Evolutionary conservation across 2,113 vertebrate species (phyloP).

Genomic region (Myodes glareolus): DNA sequence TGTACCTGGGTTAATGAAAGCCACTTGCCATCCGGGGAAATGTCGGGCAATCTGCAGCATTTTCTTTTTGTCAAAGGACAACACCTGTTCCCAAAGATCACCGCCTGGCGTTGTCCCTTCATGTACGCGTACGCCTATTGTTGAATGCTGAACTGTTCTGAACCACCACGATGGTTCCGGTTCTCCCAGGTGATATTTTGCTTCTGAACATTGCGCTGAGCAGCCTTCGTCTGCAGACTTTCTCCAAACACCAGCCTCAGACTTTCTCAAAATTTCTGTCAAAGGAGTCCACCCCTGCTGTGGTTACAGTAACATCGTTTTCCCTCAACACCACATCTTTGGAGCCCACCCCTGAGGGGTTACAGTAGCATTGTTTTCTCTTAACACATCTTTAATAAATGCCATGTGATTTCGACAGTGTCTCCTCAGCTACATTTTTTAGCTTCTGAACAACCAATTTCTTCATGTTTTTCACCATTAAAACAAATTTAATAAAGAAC

Average conservation of each 20-base stretch:
- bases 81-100: constrained; percentile 47
- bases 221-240: not conserved
- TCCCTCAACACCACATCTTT: not conserved
- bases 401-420: not conserved
- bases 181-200: not conserved
- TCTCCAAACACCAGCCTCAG: not conserved
- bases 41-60: not conserved
- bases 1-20: not conserved
- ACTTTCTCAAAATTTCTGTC: not conserved
- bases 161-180: not conserved
- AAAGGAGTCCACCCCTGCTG: not conserved
- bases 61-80: constrained; percentile 43
- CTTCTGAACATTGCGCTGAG: not conserved
- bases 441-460: not conserved
- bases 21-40: constrained; percentile 26
- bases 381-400: not conserved
- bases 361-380: not conserved
- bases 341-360: not conserved
- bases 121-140: not conserved
- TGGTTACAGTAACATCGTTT: not conserved
- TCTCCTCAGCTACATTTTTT: not conserved
- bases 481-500: constrained; percentile 17
- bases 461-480: not conserved
- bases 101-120: not conserved
- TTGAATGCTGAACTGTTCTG: not conserved